phyloP scores from a whole-genome alignment of 2,113 vertebrate species.

The Martes martes region DNA sequence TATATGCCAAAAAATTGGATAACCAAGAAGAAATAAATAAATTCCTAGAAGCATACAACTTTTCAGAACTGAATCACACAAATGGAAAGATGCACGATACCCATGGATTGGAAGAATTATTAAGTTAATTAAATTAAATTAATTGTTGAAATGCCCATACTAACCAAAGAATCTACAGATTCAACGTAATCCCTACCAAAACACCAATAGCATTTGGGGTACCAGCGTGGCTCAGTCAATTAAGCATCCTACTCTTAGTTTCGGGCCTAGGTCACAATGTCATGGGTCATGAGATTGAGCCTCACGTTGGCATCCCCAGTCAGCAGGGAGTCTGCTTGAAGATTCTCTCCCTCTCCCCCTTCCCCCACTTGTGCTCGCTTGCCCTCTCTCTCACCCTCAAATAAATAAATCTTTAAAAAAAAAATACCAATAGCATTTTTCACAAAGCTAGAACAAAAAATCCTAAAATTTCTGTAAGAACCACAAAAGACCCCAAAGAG shows the following conservation, averaged over 20 bases:
- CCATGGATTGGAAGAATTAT: not conserved
- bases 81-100: not conserved
- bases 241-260: not conserved
- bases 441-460: too few species aligned
- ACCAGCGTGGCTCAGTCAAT: not conserved
- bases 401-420: too few species aligned
- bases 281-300: not conserved
- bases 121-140: not conserved
- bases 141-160: not conserved
- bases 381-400: too few species aligned
- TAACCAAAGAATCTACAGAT: not conserved
- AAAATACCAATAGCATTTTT: too few species aligned
- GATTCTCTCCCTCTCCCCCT: too few species aligned
- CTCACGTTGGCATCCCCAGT: not conserved
- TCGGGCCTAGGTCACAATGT: not conserved
- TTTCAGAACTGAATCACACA: not conserved
- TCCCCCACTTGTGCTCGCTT: too few species aligned
- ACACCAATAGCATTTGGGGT: not conserved
- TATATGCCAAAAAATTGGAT: not conserved
- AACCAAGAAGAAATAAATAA: not conserved
- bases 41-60: not conserved
- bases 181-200: not conserved
- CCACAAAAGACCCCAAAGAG: too few species aligned
- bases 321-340: not conserved
- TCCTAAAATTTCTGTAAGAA: too few species aligned